phyloP scores from a whole-genome alignment of 2,888 invertebrate species.

The Conomelus anceps region DNA sequence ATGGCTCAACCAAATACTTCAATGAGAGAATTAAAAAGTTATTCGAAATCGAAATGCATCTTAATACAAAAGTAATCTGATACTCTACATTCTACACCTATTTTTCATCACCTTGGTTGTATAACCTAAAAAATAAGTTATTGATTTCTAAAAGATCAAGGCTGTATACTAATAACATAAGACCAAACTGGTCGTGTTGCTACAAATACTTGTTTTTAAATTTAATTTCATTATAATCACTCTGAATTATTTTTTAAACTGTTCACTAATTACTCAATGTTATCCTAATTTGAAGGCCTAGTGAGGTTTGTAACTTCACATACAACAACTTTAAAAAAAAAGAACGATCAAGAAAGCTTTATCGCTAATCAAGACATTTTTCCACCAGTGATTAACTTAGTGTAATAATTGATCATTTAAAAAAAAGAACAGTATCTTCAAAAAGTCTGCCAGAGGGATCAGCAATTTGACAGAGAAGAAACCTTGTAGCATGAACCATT shows the following conservation, averaged over 20 bases:
- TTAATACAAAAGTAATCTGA: not conserved
- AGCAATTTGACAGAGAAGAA: not conserved
- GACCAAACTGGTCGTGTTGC: not conserved
- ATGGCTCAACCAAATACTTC: not conserved
- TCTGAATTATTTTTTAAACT: not conserved
- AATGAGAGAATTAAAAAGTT: not conserved
- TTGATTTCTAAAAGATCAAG: not conserved
- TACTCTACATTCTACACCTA: not conserved
- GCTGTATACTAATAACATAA: not conserved
- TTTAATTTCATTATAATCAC: not conserved
- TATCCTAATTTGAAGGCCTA: not conserved
- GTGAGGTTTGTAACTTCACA: not conserved
- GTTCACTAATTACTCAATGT: not conserved
- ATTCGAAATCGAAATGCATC: not conserved
- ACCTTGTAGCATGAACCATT: not conserved
- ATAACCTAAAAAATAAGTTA: not conserved
- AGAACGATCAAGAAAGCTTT: not conserved
- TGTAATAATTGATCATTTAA: not conserved
- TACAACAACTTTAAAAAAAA: not conserved
- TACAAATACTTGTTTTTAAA: not conserved
- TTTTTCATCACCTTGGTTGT: not conserved
- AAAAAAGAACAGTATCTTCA: not conserved
- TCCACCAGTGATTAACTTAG: not conserved
- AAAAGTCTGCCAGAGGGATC: not conserved
- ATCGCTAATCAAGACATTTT: not conserved